These are phyloP conservation scores for Stramonita haemastoma DNA, from an alignment of 2,888 invertebrate genomes.

Conservation along the genomic window DNA sequence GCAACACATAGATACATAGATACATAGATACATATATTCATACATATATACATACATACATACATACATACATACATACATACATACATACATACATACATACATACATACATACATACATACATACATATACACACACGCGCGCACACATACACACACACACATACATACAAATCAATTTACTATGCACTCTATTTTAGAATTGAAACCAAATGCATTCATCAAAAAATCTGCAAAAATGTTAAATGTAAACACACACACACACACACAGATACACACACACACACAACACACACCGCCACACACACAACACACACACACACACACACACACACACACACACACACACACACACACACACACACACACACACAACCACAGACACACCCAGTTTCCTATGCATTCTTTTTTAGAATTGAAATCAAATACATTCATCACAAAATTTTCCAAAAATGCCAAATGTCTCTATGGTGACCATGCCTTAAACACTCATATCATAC, in stretches of 20 bases:
- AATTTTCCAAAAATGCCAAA: no score
- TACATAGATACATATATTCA: not conserved
- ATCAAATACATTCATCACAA: no score
- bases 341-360: constrained; percentile 17
- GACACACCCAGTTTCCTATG: not conserved
- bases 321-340: constrained; percentile 15
- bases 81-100: not conserved
- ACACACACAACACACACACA: not conserved
- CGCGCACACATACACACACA: not conserved
- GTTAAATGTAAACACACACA: not conserved
- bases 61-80: not conserved
- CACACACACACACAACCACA: not conserved
- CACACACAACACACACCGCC: not conserved
- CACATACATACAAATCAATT: not conserved
- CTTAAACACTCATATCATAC: no score
- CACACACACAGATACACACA: not conserved
- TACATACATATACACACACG: not conserved
- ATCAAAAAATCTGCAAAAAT: not conserved
- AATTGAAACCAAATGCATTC: no score
- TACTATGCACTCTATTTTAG: no score
- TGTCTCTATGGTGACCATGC: no score
- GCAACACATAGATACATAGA: constrained; percentile 1
- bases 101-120: not conserved
- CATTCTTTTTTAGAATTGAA: no score
- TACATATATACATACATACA: not conserved